A percentile compares a stretch with the other conserved stretches of the same genome.
Evolutionary conservation across 2,888 invertebrate genomes (phyloP).

Genomic region (Steinernema scapterisci): DNA sequence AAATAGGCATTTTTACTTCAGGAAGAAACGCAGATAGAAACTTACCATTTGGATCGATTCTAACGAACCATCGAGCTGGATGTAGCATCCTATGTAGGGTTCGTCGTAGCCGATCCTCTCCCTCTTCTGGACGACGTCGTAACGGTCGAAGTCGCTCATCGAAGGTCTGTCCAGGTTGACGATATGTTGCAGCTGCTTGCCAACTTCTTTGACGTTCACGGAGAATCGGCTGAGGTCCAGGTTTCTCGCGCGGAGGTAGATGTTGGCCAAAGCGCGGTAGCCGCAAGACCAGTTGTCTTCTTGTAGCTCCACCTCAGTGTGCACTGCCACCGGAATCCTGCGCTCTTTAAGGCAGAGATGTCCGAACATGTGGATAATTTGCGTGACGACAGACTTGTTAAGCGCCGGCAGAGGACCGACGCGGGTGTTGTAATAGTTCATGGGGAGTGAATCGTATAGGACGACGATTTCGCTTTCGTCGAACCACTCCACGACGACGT

Average conservation of each 20-base stretch:
- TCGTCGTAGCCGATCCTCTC: background rate
- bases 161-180: background rate
- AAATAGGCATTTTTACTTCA: too few relatives aligned
- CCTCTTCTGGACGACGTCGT: background rate
- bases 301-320: background rate
- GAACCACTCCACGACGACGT: conserved; percentile 3
- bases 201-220: background rate
- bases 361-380: background rate
- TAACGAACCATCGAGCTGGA: background rate
- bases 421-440: too few relatives aligned
- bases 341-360: background rate
- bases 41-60: background rate
- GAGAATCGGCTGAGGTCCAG: background rate
- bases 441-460: conserved; percentile 1
- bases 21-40: too few relatives aligned
- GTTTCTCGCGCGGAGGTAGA: background rate
- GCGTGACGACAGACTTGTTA: background rate
- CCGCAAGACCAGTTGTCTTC: background rate
- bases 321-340: background rate
- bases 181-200: background rate
- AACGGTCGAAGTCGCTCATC: background rate
- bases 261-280: background rate
- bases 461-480: background rate
- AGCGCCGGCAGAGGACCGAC: background rate
- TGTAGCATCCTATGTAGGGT: background rate